These are phyloP conservation scores for Triops longicaudatus DNA, from an alignment of 1,140 invertebrate genomes.

Conservation along the genomic window DNA sequence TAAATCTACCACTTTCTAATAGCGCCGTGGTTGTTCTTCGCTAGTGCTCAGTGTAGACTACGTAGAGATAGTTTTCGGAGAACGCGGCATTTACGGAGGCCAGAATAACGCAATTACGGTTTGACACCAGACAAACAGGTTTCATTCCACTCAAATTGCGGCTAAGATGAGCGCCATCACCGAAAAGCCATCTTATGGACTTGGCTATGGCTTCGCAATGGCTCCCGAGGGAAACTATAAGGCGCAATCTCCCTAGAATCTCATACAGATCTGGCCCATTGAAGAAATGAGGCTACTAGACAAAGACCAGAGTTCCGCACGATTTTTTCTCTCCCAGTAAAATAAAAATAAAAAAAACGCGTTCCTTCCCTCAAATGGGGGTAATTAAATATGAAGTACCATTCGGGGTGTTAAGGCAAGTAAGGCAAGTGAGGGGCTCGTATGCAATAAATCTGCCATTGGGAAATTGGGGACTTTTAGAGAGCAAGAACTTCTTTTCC, in stretches of 20 bases:
- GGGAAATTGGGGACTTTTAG: conserved; percentile 11
- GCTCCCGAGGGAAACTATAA: not conserved
- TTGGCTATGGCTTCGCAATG: not conserved
- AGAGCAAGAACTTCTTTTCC: not conserved
- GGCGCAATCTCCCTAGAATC: not conserved
- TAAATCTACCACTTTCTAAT: not conserved
- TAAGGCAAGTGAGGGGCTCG: not conserved
- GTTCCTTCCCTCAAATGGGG: not conserved
- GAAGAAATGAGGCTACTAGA: not conserved
- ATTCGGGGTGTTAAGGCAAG: not conserved
- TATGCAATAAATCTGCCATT: conserved; percentile 1
- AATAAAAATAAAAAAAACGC: not conserved
- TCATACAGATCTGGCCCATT: not conserved
- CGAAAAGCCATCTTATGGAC: not conserved
- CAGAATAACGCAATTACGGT: not conserved
- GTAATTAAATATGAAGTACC: conserved; percentile 7
- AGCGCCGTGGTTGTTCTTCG: not conserved
- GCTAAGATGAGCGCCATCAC: conserved; percentile 2
- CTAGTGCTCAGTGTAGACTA: not conserved
- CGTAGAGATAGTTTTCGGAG: not conserved
- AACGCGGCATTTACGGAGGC: not conserved
- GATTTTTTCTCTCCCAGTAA: not conserved
- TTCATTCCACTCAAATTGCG: conserved; percentile 15
- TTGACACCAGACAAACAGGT: conserved; percentile 9
- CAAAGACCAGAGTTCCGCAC: not conserved